Evolutionary conservation across 2,888 invertebrate species (phyloP).

Genomic region (Sphaeridia pumilis): DNA sequence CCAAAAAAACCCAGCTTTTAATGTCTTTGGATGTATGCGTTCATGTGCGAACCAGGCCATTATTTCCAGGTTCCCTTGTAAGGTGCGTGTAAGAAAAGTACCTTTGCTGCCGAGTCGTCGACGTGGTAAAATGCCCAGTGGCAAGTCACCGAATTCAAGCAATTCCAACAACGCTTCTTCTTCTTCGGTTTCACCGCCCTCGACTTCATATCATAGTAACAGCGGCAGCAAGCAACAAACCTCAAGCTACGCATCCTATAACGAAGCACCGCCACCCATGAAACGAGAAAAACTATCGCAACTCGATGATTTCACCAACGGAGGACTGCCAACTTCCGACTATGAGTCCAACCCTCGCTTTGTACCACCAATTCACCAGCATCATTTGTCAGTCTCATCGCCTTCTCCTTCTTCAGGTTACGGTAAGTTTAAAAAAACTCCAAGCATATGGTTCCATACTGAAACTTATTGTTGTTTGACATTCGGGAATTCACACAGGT

Average conservation of each 20-base stretch:
- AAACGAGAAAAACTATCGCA: slow-evolving; percentile 27
- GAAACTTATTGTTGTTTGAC: too few species aligned
- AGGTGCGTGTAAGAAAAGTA: slow-evolving; percentile 70
- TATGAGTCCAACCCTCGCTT: not conserved
- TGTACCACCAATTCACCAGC: slow-evolving; percentile 12
- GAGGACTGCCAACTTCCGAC: too few species aligned
- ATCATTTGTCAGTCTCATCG: slow-evolving; percentile 12
- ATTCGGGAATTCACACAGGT: too few species aligned
- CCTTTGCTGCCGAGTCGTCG: slow-evolving; percentile 64
- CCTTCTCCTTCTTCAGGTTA: too few species aligned
- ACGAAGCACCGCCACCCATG: slow-evolving; percentile 16
- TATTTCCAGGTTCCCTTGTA: slow-evolving; percentile 63
- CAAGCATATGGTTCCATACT: too few species aligned
- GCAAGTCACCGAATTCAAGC: not conserved
- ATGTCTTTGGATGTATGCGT: slow-evolving; percentile 20
- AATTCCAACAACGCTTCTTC: not conserved
- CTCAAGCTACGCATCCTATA: not conserved
- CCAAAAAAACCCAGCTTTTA: slow-evolving; percentile 5
- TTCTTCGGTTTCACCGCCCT: not conserved
- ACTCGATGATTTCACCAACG: not conserved
- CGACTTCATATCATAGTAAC: slow-evolving; percentile 6
- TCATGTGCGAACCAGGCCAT: slow-evolving; percentile 20
- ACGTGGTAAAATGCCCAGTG: slow-evolving; percentile 21
- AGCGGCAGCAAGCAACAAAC: too few species aligned
- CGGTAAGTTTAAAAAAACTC: slow-evolving; percentile 10